Percentiles rank a stretch among this genome's conserved stretches.
Evolutionary conservation across 2,888 invertebrate species (phyloP).

Genomic region (Athripsodes cinereus): DNA sequence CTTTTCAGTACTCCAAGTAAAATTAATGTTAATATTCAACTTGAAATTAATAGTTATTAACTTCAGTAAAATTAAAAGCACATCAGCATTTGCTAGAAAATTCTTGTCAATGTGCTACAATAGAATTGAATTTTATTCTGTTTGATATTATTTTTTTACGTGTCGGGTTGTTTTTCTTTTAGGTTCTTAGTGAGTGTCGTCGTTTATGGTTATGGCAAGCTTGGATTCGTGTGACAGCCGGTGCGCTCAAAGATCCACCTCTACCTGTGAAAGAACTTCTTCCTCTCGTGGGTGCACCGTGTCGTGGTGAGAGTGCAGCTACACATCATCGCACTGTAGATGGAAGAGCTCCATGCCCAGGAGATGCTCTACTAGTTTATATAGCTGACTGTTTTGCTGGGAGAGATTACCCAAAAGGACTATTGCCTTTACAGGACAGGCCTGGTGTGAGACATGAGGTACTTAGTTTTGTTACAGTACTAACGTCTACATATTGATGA

Average conservation of each 20-base stretch:
- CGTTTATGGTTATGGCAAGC: conserved; percentile 61
- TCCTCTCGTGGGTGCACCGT: conserved; percentile 42
- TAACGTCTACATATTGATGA: too few species aligned
- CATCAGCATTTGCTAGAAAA: background rate
- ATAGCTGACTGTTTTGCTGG: conserved; percentile 71
- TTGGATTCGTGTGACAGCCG: conserved; percentile 59
- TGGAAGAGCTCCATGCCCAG: conserved; percentile 43
- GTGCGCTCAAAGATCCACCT: conserved; percentile 60
- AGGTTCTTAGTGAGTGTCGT: conserved; percentile 57
- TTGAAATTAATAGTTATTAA: background rate
- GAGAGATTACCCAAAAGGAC: conserved; percentile 60
- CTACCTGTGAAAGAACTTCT: conserved; percentile 64
- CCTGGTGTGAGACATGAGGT: conserved; percentile 57
- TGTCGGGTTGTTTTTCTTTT: conserved; percentile 26
- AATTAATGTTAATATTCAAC: background rate
- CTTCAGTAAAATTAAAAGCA: background rate
- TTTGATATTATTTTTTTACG: background rate
- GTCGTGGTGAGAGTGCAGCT: conserved; percentile 17
- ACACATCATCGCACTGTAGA: background rate
- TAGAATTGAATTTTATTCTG: background rate
- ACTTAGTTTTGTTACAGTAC: too few species aligned
- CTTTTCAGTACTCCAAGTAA: conserved; percentile 9
- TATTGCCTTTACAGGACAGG: conserved; percentile 51
- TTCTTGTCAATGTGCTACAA: background rate
- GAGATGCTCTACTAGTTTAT: conserved; percentile 66